Conservation (phyloP, 2,888 invertebrate species). For the Aphodius granarius region DNA sequence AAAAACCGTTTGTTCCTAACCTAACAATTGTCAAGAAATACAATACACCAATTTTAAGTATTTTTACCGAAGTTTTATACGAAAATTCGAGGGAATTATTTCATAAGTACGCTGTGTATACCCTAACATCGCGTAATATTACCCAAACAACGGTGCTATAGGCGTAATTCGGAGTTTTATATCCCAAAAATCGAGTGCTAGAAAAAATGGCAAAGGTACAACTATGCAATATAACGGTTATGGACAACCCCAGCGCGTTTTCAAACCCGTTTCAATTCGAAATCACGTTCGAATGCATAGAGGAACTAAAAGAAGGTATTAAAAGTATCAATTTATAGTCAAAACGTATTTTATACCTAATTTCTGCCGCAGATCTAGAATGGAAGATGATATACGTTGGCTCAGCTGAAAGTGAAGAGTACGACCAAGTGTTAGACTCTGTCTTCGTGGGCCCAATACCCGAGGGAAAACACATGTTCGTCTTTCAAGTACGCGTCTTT, state of each 20-base stretch:
- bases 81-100: neutral
- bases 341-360: too few relatives aligned
- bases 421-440: constrained; percentile 95
- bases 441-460: constrained; percentile 98
- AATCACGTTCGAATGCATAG: constrained; percentile 97
- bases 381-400: constrained; percentile 99
- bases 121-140: neutral
- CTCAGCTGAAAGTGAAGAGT: constrained; percentile 94
- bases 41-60: neutral
- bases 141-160: too few relatives aligned
- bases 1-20: neutral
- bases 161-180: neutral
- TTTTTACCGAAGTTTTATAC: neutral
- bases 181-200: too few relatives aligned
- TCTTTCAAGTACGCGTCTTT: constrained; percentile 85
- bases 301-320: constrained; percentile 92
- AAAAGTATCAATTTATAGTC: too few relatives aligned
- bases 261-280: constrained; percentile 97
- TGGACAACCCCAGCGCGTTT: constrained; percentile 97
- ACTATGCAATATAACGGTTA: constrained; percentile 93
- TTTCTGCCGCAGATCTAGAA: constrained; percentile 79
- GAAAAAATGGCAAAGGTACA: constrained; percentile 94
- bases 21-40: neutral
- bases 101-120: neutral
- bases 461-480: constrained; percentile 94